phyloP scores from a whole-genome alignment of 2,797 vertebrate species.

The Anableps anableps region DNA sequence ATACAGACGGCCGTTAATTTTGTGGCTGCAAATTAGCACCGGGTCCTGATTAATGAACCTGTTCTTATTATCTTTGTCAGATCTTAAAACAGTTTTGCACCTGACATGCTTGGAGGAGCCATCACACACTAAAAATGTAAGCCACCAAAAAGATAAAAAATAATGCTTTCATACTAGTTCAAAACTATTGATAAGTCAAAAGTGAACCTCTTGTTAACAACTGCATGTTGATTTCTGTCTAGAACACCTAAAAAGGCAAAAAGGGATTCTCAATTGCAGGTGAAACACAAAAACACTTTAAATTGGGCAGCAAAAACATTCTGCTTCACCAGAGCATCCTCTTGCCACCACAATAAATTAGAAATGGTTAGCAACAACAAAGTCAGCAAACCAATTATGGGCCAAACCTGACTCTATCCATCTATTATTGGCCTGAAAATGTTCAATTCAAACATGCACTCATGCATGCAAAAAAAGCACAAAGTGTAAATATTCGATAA shows the following conservation, averaged over 20 bases:
- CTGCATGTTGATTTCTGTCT: conserved; percentile 27
- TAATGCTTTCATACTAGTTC: neutral
- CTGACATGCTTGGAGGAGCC: conserved; percentile 3
- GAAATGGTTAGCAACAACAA: conserved; percentile 63
- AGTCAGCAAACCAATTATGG: conserved; percentile 65
- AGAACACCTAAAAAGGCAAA: conserved; percentile 20
- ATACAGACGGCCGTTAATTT: conserved; percentile 35
- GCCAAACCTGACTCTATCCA: conserved; percentile 55
- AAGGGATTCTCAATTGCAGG: conserved; percentile 36
- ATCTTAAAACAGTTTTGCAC: neutral
- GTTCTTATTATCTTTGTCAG: conserved; percentile 12
- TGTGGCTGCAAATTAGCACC: conserved; percentile 31
- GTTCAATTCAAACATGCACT: conserved; percentile 25
- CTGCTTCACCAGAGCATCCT: conserved; percentile 56
- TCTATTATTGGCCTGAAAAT: conserved; percentile 50
- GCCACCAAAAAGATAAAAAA: conserved; percentile 1
- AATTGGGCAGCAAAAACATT: conserved; percentile 65
- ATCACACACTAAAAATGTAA: conserved; percentile 10
- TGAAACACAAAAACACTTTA: conserved; percentile 64
- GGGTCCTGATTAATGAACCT: conserved; percentile 21
- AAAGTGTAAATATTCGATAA: neutral
- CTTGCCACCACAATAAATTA: conserved; percentile 63
- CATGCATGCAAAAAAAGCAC: conserved; percentile 5
- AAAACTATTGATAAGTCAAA: conserved; percentile 25
- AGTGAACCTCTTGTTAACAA: conserved; percentile 12